Conservation (phyloP, 2,888 invertebrate species). For the Amiota communis region DNA sequence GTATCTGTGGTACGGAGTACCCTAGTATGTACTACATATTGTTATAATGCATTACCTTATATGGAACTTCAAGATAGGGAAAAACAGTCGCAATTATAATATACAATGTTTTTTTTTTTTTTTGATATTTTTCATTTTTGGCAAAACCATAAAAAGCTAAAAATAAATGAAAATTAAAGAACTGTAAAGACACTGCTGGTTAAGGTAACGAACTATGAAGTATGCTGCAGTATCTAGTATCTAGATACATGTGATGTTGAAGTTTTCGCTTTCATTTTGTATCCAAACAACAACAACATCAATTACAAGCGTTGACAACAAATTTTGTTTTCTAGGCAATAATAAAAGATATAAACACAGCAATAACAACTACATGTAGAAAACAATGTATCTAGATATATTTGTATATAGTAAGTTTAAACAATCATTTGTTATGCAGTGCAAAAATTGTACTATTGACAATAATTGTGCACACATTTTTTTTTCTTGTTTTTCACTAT, state of each 20-base stretch:
- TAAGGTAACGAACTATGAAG: not conserved
- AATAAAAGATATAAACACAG: no score
- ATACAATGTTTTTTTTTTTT: not conserved
- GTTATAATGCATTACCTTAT: conserved; percentile 20
- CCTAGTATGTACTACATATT: conserved; percentile 1
- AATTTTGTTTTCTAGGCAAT: not conserved
- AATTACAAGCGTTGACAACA: conserved; percentile 5
- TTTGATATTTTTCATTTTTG: conserved; percentile 11
- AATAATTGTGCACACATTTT: conserved; percentile 26
- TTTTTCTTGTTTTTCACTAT: not conserved
- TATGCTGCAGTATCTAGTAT: not conserved
- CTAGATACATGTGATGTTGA: conserved; percentile 3
- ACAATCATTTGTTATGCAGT: conserved; percentile 29
- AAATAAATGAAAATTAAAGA: not conserved
- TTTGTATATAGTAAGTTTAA: conserved; percentile 18
- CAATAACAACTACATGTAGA: not conserved
- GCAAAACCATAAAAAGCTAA: not conserved
- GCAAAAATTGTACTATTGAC: conserved; percentile 29
- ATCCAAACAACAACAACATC: not conserved
- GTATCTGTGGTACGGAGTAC: not conserved
- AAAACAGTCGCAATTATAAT: conserved; percentile 21
- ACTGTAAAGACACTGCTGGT: not conserved
- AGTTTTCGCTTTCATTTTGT: conserved; percentile 25
- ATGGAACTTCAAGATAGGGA: conserved; percentile 15
- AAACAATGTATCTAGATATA: conserved; percentile 20